Conservation (phyloP, 2,888 invertebrate genomes). For the Andrena chrysosceles region DNA sequence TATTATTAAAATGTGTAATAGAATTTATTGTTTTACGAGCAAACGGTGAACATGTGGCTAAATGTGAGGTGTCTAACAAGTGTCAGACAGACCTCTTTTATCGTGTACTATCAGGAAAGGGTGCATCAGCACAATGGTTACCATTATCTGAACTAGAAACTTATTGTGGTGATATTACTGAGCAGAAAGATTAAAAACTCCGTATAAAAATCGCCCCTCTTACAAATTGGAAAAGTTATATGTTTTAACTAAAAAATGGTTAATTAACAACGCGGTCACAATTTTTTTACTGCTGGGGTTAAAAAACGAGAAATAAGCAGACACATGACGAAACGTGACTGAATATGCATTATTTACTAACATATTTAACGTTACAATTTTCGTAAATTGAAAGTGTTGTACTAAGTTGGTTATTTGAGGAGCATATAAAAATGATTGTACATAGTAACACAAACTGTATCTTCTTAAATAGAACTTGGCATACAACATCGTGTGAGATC, state of each 20-base stretch:
- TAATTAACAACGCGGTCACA: background rate
- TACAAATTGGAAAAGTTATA: constrained; percentile 3
- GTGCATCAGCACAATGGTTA: constrained; percentile 88
- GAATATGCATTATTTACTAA: too few species aligned
- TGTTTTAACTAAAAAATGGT: background rate
- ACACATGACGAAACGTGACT: too few species aligned
- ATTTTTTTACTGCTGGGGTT: too few species aligned
- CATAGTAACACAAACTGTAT: too few species aligned
- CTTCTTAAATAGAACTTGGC: too few species aligned
- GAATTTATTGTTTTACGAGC: constrained; percentile 88
- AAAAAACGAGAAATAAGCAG: too few species aligned
- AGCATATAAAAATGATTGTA: too few species aligned
- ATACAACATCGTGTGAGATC: too few species aligned
- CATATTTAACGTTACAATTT: background rate
- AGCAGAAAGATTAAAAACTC: constrained; percentile 56
- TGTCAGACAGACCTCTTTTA: constrained; percentile 86
- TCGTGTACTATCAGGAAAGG: constrained; percentile 87
- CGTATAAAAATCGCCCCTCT: constrained; percentile 14
- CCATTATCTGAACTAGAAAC: constrained; percentile 85
- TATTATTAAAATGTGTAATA: constrained; percentile 86
- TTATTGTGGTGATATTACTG: constrained; percentile 46
- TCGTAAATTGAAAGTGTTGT: background rate
- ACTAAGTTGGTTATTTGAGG: too few species aligned
- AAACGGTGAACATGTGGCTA: constrained; percentile 87
- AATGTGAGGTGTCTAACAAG: constrained; percentile 85